Base-by-base conservation (phyloP, 2,113 vertebrate genomes). In the Spea bombifrons region DNA sequence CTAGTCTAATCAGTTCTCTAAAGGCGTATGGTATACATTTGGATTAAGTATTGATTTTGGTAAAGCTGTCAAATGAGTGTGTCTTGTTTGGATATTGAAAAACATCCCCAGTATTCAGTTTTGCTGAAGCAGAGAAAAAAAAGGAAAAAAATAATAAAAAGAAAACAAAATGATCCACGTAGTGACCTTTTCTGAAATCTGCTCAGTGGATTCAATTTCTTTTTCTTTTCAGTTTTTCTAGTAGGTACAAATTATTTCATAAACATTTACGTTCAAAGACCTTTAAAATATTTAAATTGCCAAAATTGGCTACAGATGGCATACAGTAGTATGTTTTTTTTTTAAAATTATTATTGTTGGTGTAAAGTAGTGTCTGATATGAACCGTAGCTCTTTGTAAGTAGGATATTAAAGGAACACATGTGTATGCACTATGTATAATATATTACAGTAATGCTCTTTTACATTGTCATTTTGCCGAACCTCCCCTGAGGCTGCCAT, bases 21-120 rank as follows among this genome's bases (percentile, higher is more conserved):
- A 30, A 68, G 65, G 65, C 44, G 66, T 67, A 59, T 67, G 65
- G 47, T 76, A 76, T 76, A 76, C 65, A 59, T 76, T 76, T 68
- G 75, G 75, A 76, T 68, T 76, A 76, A 53, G 49, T 76, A 76
- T 76, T 76, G 75, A 76, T 76, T 76, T 68, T 13, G 7, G 50
- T 66, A n/a, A 57, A 66, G 64, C 15, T 68, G 30, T 66, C 66
- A 76, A 76, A 76, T 76, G 50, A 76, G 75, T 66, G 46, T 66
- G 65, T 57, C 30, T 76, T 76, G 75, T 76, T 76, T 68, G 55
- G 75, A 68, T 68, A 68, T 68, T 76, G 75, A 68, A 68, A 76
- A 68, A 57, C 65, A 68, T 75, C 66, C 49, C 13, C 16, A 52
- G 50, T 68, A 65, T 76, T 43, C 15, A 45, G n/a, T 47, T 30